Percentiles rank a stretch among this genome's conserved stretches.
These are phyloP conservation scores for Latrodectus geometricus DNA, from an alignment of 1,140 invertebrate genomes.

Conservation along the genomic window DNA sequence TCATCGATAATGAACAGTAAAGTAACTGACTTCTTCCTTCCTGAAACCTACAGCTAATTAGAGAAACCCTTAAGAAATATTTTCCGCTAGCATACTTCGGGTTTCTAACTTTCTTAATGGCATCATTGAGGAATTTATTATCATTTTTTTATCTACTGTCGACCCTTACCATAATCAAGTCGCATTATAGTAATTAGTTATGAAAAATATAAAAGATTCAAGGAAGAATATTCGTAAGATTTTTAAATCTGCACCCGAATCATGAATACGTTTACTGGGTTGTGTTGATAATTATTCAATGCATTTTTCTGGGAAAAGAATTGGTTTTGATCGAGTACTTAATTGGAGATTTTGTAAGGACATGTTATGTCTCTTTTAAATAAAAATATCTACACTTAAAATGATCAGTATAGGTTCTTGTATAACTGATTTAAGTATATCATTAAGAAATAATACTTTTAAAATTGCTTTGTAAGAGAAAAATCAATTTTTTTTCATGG, in stretches of 20 bases:
- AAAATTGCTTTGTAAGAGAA: too few species aligned
- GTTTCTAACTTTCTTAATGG: constrained; percentile 40
- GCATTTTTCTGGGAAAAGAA: not conserved
- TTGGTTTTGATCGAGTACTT: not conserved
- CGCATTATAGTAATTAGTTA: constrained; percentile 50
- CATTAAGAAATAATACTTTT: too few species aligned
- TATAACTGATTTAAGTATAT: too few species aligned
- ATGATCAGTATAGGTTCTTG: too few species aligned
- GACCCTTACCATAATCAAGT: constrained; percentile 36
- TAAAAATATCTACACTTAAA: too few species aligned
- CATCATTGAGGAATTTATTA: constrained; percentile 33
- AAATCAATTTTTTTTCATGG: too few species aligned
- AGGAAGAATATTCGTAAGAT: not conserved
- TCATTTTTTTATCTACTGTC: constrained; percentile 20
- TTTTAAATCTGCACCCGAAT: not conserved
- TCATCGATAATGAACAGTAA: constrained; percentile 55
- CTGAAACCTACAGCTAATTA: constrained; percentile 44
- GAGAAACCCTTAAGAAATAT: constrained; percentile 43
- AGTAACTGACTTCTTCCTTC: constrained; percentile 4
- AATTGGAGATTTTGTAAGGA: not conserved
- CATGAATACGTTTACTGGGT: not conserved
- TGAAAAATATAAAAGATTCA: constrained; percentile 32
- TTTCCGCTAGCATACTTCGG: constrained; percentile 22
- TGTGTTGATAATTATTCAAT: not conserved
- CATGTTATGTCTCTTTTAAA: too few species aligned